Base-by-base conservation (phyloP, 1,140 invertebrate genomes). In the Sinonovacula constricta region DNA sequence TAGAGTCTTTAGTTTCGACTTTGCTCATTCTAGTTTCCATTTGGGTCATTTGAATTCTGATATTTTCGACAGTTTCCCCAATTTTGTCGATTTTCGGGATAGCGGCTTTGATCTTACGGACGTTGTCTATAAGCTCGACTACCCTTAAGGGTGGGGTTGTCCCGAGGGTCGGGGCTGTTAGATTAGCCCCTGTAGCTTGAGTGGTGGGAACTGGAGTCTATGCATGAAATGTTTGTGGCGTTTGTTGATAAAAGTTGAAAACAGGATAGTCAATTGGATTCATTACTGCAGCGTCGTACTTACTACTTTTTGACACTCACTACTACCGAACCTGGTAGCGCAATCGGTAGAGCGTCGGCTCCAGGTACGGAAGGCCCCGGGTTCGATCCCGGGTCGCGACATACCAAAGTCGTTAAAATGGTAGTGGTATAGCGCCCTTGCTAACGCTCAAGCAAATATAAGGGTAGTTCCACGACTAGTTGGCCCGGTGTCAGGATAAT, bases 51-150 rank as follows among this genome's bases (percentile, higher is more conserved):
- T 57, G 28, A 10, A 57, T 1, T 14, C 5, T 57, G 3, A 57
- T 24, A 10, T 2, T 57, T 57, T 57, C 15, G 2, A 28, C 56
- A 7, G n/a, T 30, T 18, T 57, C 26, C 3, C 31, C 56, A 3
- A 57, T 57, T 28, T 57, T 24, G 18, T 57, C 56, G 28, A 57
- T 57, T 57, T 57, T 57, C 12, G 56, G 56, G 15, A 57, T 24
- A 5, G 18, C 56, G 2, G 3, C 24, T 24, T 57, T 26, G 31
- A 57, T 57, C n/a, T n/a, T n/a, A n/a, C n/a, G n/a, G n/a, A n/a
- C n/a, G n/a, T n/a, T n/a, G n/a, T n/a, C n/a, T n/a, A 2, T 12
- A 1, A 30, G 7, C 31, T 57, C 28, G 5, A 28, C 31, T 30
- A 5, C 31, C 56, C 56, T 30, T 57, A 24, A 57, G 28, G 3